Base-by-base conservation (phyloP, 2,797 vertebrate genomes). In the Apogon hyalosoma region DNA sequence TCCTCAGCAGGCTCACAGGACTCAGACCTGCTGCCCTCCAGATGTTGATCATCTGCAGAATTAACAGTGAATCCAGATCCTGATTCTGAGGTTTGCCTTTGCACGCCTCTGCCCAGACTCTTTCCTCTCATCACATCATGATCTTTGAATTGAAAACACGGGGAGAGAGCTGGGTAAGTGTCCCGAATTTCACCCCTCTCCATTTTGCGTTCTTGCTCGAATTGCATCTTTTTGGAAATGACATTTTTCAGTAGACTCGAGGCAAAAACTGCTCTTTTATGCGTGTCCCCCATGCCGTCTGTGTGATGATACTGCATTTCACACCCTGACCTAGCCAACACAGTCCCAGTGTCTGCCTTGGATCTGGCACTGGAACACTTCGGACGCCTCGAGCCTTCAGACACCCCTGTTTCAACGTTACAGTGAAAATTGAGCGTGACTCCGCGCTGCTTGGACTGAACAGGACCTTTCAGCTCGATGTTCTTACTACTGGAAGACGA, bases 171-270 rank as follows among this genome's bases (percentile, higher is more conserved):
- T 1, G 81, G 87, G 18, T 79, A 88, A 11, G 85, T 67, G 79
- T 98, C 97, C 0, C 82, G 84, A 40, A 98, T 95, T 82, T 98
- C 95, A 4, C 98, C 98, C 14, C 98, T 82, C 82, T 99, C 98
- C 98, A 99, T 98, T 80, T 95, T 96, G 88, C 96, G 95, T 90
- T 99, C 98, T 58, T 98, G 96, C 75, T 99, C 98, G 53, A 95
- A 94, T 88, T 97, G 97, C 95, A 99, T 98, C 88, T 98, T 99
- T 88, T 99, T 99, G 16, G 97, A 97, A 84, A 99, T 95, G 0
- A 99, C 95, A 64, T 97, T 99, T 91, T 98, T 96, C 39, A 99
- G 94, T 24, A 99, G 91, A 48, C 95, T 99, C 16, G 97, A 97
- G 0, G 98, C 98, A 73, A 97, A 96, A 52, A 92, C 92, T 59